These are phyloP conservation scores for Carassius auratus DNA, from an alignment of 2,113 vertebrate species.

Conservation along the genomic window DNA sequence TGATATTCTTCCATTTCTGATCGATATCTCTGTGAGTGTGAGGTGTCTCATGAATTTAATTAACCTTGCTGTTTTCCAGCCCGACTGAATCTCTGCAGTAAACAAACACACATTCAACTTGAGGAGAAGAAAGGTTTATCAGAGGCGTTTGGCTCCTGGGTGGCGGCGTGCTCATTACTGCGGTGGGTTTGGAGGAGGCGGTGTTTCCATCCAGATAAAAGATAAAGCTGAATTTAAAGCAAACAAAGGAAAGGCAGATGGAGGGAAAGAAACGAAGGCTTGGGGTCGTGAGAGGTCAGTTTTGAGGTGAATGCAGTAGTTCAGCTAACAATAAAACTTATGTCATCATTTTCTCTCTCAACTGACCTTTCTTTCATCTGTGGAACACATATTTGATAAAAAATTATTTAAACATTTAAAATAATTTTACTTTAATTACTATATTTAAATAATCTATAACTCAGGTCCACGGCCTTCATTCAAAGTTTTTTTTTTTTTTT, in stretches of 20 bases:
- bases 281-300: not conserved
- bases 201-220: not conserved
- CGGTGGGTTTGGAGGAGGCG: not conserved
- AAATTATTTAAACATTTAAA: too few species aligned
- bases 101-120: slow-evolving; percentile 23
- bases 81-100: slow-evolving; percentile 20
- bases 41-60: slow-evolving; percentile 47
- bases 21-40: slow-evolving; percentile 50
- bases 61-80: slow-evolving; percentile 45
- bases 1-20: slow-evolving; percentile 46
- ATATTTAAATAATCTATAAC: too few species aligned
- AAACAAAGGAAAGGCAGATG: not conserved
- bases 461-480: too few species aligned
- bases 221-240: slow-evolving; percentile 30
- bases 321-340: not conserved
- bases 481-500: too few species aligned
- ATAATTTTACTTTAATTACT: too few species aligned
- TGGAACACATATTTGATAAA: too few species aligned
- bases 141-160: not conserved
- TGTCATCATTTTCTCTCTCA: not conserved
- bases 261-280: not conserved
- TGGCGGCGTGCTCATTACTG: not conserved
- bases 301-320: not conserved
- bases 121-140: slow-evolving; percentile 28
- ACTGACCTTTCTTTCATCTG: not conserved